Evolutionary conservation across 2,113 vertebrate species (phyloP), one percentile per base, ranked within the genome.

Genomic region (Hippoglossus stenolepis): DNA sequence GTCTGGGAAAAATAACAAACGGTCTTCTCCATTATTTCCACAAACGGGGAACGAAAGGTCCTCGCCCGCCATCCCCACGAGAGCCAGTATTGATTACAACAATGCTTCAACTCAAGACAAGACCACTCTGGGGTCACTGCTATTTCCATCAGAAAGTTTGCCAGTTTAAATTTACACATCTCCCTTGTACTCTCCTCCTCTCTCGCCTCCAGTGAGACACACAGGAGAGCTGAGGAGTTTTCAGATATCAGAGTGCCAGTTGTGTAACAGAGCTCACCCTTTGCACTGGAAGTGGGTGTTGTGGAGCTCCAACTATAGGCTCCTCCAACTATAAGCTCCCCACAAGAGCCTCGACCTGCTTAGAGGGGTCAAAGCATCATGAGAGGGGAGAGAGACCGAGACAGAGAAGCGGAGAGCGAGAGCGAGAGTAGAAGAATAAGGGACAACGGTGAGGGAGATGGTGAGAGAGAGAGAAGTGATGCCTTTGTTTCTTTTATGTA

Each of bases 61-160:
- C 85, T 92, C 75, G 90, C 89, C 90, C 90, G 85, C 75, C 80
- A 68, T 88, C 90, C 93, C 92, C 92, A 75, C 73, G 92, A 93
- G 94, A 91, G 92, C 87, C 81, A 59, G 86, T 94, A 95, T 95
- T 94, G 94, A 95, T 95, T 95, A 94, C 93, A 94, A 92, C 93
- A 90, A 94, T 94, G 91, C 91, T 94, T 93, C 92, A 90, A 91
- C 93, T 91, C 89, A 89, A 92, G 89, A 93, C 91, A 93, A 92
- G 91, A 92, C 91, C 87, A 90, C 91, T 89, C 85, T 82, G 87
- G 92, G 94, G 94, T 94, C 93, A 94, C 84, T 62, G 89, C 90
- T 92, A 91, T 94, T 94, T 94, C 93, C 92, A 94, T 93, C 91
- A 92, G 91, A 94, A 95, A 94, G 92, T 95, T 94, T 93, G 90